A percentile compares a stretch with the other conserved stretches of the same genome.
Conservation (phyloP, 2,113 vertebrate species). For the Lynx canadensis region DNA sequence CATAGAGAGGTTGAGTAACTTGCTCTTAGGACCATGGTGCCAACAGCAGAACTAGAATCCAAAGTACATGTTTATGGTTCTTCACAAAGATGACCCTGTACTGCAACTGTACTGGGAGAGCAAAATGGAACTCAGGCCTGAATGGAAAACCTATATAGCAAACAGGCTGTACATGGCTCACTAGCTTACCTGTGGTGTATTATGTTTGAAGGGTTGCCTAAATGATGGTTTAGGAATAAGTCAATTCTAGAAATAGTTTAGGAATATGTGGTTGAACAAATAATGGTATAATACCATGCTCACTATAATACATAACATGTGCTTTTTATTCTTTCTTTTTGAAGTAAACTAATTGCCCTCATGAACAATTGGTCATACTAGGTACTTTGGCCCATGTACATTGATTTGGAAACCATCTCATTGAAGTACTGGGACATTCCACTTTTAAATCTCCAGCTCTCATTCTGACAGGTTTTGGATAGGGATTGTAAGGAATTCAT, state of each 20-base stretch:
- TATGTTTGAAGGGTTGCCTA: background rate
- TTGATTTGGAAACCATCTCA: background rate
- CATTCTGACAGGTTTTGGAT: background rate
- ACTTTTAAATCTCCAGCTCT: background rate
- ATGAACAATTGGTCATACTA: background rate
- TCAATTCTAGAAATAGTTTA: background rate
- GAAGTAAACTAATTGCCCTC: background rate
- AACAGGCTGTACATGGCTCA: background rate
- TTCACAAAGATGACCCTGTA: background rate
- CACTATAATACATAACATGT: background rate
- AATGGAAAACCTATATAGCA: background rate
- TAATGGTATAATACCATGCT: background rate
- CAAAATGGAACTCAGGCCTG: background rate
- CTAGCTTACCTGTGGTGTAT: background rate
- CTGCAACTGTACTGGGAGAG: background rate
- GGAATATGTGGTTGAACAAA: background rate
- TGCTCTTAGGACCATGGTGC: background rate
- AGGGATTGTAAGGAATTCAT: background rate
- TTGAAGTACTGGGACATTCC: background rate
- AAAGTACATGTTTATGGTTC: background rate
- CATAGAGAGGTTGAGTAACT: background rate
- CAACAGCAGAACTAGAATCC: background rate
- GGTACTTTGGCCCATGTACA: background rate
- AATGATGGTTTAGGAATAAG: background rate
- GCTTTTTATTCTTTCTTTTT: conserved; percentile 1